Percentiles rank a stretch among this genome's conserved stretches.
These are phyloP conservation scores for Limnephilus auricula DNA, from an alignment of 2,888 invertebrate genomes.

Conservation along the genomic window DNA sequence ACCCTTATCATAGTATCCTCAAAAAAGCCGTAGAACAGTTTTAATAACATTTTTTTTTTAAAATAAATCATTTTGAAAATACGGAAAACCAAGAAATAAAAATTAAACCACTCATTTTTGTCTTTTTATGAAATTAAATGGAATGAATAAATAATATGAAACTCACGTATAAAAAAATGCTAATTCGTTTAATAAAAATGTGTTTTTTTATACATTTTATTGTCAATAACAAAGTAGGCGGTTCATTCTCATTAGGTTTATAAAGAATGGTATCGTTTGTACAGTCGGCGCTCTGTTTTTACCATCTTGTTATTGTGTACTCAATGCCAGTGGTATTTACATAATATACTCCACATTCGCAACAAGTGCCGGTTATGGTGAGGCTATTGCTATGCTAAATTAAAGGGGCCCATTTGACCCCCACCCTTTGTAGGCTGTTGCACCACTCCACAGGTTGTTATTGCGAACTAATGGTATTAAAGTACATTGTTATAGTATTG, in stretches of 20 bases:
- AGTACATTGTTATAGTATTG: neutral
- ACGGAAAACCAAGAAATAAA: no score
- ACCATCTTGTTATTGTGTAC: neutral
- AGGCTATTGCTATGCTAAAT: constrained; percentile 2
- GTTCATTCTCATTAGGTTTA: neutral
- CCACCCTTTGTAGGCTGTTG: neutral
- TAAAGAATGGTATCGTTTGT: neutral
- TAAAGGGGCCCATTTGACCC: neutral
- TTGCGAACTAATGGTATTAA: neutral
- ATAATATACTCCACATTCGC: neutral
- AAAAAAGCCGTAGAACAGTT: no score
- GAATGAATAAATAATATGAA: no score
- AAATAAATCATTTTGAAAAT: no score
- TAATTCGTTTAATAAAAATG: neutral
- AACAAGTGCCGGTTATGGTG: neutral
- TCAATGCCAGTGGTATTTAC: neutral
- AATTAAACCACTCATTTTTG: no score
- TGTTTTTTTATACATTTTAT: neutral
- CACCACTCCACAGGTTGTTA: neutral
- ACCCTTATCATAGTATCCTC: no score
- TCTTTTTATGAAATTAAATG: no score
- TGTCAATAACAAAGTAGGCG: neutral
- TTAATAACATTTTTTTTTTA: no score
- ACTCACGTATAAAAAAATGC: no score
- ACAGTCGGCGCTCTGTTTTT: neutral